Conservation (phyloP, 2,797 vertebrate genomes). For the Argyrosomus regius region DNA sequence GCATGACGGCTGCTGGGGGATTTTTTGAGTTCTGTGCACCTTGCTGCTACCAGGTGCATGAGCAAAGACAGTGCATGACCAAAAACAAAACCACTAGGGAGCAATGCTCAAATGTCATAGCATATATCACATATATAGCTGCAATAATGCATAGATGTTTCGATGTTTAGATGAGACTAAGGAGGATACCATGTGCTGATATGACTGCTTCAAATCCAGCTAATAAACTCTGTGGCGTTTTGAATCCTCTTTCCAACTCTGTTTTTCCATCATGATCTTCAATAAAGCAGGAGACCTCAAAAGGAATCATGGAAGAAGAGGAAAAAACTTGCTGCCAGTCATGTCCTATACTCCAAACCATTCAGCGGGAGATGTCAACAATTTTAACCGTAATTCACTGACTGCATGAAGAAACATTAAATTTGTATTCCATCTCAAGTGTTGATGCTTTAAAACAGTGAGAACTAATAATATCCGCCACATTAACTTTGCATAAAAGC, state of each 20-base stretch:
- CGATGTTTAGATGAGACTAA: constrained; percentile 18
- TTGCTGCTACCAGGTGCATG: constrained; percentile 68
- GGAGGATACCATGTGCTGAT: constrained; percentile 39
- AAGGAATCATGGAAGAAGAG: neutral
- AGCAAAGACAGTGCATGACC: constrained; percentile 7
- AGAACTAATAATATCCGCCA: neutral
- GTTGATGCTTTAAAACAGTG: neutral
- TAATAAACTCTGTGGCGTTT: constrained; percentile 16
- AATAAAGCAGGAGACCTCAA: constrained; percentile 22
- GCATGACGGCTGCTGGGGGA: constrained; percentile 44
- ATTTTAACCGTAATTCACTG: neutral
- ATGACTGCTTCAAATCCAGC: constrained; percentile 18
- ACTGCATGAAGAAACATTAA: neutral
- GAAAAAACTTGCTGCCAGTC: neutral
- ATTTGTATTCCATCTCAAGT: neutral
- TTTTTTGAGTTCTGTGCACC: constrained; percentile 37
- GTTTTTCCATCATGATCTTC: constrained; percentile 7
- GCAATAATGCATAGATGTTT: constrained; percentile 38
- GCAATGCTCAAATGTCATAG: constrained; percentile 27
- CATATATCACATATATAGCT: neutral
- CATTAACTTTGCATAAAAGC: neutral
- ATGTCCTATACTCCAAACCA: neutral
- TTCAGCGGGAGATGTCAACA: neutral
- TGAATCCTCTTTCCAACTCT: neutral
- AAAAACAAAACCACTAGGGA: constrained; percentile 23